Evolutionary conservation across 2,888 invertebrate genomes (phyloP), one percentile per base, ranked within the genome.

Genomic region (Lasioglossum morio): DNA sequence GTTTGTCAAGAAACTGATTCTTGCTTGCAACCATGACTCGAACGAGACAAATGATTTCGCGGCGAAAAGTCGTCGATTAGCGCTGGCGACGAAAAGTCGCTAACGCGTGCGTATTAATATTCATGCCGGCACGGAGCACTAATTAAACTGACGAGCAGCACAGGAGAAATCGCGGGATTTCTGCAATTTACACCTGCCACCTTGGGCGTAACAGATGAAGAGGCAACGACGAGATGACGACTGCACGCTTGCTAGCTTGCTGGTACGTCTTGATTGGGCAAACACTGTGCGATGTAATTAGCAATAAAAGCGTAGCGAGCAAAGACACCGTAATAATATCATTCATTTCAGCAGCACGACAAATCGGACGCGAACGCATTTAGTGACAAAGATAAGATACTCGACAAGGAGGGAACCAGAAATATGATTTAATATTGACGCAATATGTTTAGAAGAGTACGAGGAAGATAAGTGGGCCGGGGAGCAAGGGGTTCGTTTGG

Each of bases 171-270:
- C 34, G 57, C 40, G 75, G 76, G 72, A 70, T 78, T 72, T 46
- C 23, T 27, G 72, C 69, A 73, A 88, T 88, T 88, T 87, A 74
- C 80, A 88, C 81, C 82, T 84, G 66, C 77, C 60, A 66, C 8
- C 34, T 43, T 14, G 74, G 46, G 34, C 66, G 43, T 75, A 79
- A 74, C 77, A 53, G 73, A 73, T 30, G 23, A 7, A 48, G 57
- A 43, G 48, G 63, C 60, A 53, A 60, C 74, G 27, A 34, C 19
- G 72, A 27, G 37, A n/a, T 60, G n/a, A 30, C 34, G 27, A 77
- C 81, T n/a, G 73, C 40, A 34, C 8, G 34, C 34, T 8, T 60
- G 4, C 16, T 16, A 1, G 34, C 34, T 7, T 16, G 16, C 63
- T 34, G 10, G 30, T 16, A 27, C 63, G 30, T 60, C 66, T 66